Evolutionary conservation across 2,888 invertebrate species (phyloP).

Genomic region (Matsumyia berberina): DNA sequence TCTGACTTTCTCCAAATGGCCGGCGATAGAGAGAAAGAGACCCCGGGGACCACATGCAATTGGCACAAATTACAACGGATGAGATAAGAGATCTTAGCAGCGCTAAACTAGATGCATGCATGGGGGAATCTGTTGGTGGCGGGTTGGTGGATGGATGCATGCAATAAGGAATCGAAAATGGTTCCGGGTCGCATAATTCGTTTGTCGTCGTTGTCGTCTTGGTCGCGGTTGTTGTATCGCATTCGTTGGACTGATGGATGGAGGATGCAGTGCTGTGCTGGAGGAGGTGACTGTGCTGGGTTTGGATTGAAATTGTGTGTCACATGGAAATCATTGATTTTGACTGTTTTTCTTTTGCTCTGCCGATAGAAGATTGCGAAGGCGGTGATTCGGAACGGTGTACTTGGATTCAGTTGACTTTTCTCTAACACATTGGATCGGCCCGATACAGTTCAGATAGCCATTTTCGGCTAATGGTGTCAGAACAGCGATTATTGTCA

Average conservation of each 20-base stretch:
- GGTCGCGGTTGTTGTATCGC: constrained; percentile 12
- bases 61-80: constrained; percentile 65
- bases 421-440: constrained; percentile 14
- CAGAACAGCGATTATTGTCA: constrained; percentile 12
- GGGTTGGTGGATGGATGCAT: constrained; percentile 41
- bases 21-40: constrained; percentile 33
- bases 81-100: constrained; percentile 59
- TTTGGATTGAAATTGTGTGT: constrained; percentile 37
- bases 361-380: constrained; percentile 26
- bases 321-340: constrained; percentile 46
- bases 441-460: constrained; percentile 39
- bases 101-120: constrained; percentile 54
- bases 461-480: constrained; percentile 21
- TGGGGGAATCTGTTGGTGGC: constrained; percentile 46
- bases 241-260: constrained; percentile 16
- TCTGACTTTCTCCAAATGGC: constrained; percentile 61
- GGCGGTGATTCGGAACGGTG: constrained; percentile 17
- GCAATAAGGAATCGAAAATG: constrained; percentile 44
- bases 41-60: constrained; percentile 50
- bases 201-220: constrained; percentile 31
- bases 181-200: constrained; percentile 64
- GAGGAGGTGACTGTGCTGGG: constrained; percentile 15
- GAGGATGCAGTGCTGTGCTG: constrained; percentile 8
- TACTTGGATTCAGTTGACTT: constrained; percentile 25
- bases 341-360: no score